These are phyloP conservation scores for Drosophila triauraria DNA, from an alignment of 1,140 invertebrate genomes.

Conservation along the genomic window DNA sequence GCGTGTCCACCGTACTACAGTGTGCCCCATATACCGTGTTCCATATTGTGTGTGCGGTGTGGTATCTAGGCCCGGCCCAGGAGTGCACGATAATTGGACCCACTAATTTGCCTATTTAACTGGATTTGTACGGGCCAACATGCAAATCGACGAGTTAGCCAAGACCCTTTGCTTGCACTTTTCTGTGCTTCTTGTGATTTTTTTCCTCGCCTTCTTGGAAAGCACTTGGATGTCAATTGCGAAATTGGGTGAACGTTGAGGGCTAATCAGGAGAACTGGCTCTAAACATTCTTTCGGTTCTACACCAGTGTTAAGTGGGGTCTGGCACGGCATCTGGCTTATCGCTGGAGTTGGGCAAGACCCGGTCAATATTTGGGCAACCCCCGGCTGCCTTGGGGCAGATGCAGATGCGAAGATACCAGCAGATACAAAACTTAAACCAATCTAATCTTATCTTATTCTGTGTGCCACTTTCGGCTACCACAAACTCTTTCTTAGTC, in stretches of 20 bases:
- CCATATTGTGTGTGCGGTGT: constrained; percentile 25
- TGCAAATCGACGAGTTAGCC: constrained; percentile 59
- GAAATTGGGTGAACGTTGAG: constrained; percentile 58
- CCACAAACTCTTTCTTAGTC: constrained; percentile 37
- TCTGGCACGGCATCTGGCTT: constrained; percentile 47
- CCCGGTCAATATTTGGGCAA: constrained; percentile 68
- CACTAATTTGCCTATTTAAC: constrained; percentile 80
- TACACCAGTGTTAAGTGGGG: constrained; percentile 60
- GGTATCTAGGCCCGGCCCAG: constrained; percentile 47
- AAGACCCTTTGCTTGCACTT: constrained; percentile 43
- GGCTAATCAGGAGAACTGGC: constrained; percentile 30
- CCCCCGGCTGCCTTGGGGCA: constrained; percentile 24
- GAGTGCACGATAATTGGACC: constrained; percentile 66
- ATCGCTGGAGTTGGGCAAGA: constrained; percentile 2
- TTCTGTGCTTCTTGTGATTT: constrained; percentile 7
- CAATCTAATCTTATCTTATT: constrained; percentile 68
- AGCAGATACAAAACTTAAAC: neutral
- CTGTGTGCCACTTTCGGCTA: constrained; percentile 64
- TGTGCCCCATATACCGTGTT: constrained; percentile 54
- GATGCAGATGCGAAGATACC: constrained; percentile 20
- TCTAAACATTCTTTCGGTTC: constrained; percentile 47
- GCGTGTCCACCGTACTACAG: constrained; percentile 42
- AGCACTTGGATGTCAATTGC: constrained; percentile 65
- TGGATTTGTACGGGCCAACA: constrained; percentile 64
- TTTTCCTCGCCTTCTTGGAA: constrained; percentile 56